Evolutionary conservation across 2,113 vertebrate species (phyloP), one percentile per base, ranked within the genome.

Genomic region (Coreoperca whiteheadi): DNA sequence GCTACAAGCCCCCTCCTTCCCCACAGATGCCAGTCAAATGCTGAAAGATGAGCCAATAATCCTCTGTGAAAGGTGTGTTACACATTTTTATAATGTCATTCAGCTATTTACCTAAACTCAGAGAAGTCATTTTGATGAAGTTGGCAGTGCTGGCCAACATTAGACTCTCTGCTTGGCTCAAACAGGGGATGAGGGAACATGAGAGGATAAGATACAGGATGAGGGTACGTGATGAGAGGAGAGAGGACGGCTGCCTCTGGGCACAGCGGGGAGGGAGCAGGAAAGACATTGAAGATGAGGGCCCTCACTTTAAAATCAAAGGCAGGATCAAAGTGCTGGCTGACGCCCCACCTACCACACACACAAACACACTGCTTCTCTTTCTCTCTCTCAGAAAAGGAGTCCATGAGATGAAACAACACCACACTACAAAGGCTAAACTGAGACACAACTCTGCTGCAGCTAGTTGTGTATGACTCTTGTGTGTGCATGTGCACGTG

Each of bases 271-370:
- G 73, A 73, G 71, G 74, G 84, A 74, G 64, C 73, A 68, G 79
- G 86, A 88, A 51, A 77, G 90, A 81, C 81, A 83, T 2, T 70
- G 87, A 87, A 79, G 88, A 94, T 94, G 91, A 88, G 90, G 90
- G 89, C 82, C 83, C 65, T 87, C 88, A 83, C 85, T 91, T 92
- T 71, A 92, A 88, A 93, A 88, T 88, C 91, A 93, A 93, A 93
- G 86, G 66, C 70, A 76, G 78, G 84, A 91, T 91, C 88, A 90
- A 91, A 92, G 90, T 71, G 74, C 50, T 74, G 56, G 56, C 82
- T 77, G 77, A 79, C 37, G 14, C 53, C 43, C 18, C 74, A 77
- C 75, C 78, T 56, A 76, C 77, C 73, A 79, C 76, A 77, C 76
- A 81, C 81, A 51, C 60, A 32, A 54, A 85, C 68, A 83, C 82